Evolutionary conservation across 2,113 vertebrate genomes (phyloP).

Genomic region (Brienomyrus longianalis): DNA sequence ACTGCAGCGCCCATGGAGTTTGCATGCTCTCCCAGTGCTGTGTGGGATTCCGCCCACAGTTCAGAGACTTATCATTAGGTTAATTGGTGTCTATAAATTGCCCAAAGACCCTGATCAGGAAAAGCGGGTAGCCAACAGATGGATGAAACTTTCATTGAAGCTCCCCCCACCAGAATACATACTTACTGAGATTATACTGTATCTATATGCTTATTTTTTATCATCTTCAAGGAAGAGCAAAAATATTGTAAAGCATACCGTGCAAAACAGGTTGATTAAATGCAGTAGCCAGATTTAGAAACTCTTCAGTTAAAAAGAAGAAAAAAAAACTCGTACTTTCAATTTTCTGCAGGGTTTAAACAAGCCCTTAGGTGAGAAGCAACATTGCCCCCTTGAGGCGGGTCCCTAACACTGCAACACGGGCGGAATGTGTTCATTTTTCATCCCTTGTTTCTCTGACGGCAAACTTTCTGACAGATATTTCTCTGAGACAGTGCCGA

Average conservation of each 20-base stretch:
- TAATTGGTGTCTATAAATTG: neutral
- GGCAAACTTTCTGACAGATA: neutral
- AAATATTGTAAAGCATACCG: neutral
- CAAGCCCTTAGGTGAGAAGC: conserved; percentile 8
- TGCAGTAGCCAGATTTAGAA: neutral
- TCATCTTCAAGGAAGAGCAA: neutral
- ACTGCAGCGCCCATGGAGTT: neutral
- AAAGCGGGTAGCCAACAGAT: neutral
- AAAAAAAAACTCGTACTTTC: neutral
- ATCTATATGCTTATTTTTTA: neutral
- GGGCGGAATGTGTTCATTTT: neutral
- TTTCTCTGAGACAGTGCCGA: neutral
- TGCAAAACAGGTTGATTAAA: neutral
- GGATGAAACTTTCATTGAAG: neutral
- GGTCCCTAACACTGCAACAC: neutral
- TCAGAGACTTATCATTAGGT: neutral
- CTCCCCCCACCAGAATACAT: neutral
- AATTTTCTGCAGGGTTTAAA: neutral
- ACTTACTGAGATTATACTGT: neutral
- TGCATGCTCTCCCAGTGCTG: neutral
- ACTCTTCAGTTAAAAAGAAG: neutral
- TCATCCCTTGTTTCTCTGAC: neutral
- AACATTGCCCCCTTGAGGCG: conserved; percentile 35
- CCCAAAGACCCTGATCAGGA: neutral
- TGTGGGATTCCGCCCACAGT: neutral